Percentiles rank a stretch among this genome's conserved stretches.
These are phyloP conservation scores for Pocillopora damicornis DNA, from an alignment of 64 coral and sea anemone genomes.

Conservation along the genomic window DNA sequence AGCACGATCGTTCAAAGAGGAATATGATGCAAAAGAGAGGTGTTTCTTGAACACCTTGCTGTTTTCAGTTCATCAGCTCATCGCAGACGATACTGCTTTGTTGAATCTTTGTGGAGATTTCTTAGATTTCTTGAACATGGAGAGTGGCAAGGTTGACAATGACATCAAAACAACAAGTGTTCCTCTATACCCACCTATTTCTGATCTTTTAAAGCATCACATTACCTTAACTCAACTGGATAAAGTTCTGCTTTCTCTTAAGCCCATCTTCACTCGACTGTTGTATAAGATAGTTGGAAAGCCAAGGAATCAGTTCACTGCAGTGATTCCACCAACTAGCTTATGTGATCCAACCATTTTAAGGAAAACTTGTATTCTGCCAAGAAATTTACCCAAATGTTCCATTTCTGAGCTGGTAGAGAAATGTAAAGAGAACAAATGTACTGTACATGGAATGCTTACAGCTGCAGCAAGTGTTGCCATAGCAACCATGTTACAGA, in stretches of 20 bases:
- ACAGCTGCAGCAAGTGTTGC: conserved; percentile 48
- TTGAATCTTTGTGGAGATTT: conserved; percentile 47
- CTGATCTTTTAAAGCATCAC: background rate
- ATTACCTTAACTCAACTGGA: conserved; percentile 11
- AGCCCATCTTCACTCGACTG: background rate
- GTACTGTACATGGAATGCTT: conserved; percentile 58
- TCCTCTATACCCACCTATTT: conserved; percentile 7
- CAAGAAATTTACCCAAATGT: conserved; percentile 34
- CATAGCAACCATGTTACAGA: conserved; percentile 39
- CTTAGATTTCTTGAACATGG: conserved; percentile 36
- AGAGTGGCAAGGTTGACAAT: background rate
- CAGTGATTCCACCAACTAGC: conserved; percentile 35
- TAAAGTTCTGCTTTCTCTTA: conserved; percentile 9
- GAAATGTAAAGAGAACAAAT: conserved; percentile 49
- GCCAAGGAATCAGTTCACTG: conserved; percentile 37
- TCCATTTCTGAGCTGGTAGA: conserved; percentile 11
- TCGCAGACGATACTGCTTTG: conserved; percentile 34
- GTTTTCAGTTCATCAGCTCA: conserved; percentile 27
- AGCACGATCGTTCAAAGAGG: conserved; percentile 48
- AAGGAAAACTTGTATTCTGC: conserved; percentile 64
- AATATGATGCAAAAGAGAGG: conserved; percentile 43
- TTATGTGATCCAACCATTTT: conserved; percentile 19
- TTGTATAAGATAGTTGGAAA: conserved; percentile 4
- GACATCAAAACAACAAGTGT: background rate
- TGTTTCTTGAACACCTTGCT: conserved; percentile 45